Base-by-base conservation (phyloP, 2,888 invertebrate species). In the Dermolepida albohirtum region DNA sequence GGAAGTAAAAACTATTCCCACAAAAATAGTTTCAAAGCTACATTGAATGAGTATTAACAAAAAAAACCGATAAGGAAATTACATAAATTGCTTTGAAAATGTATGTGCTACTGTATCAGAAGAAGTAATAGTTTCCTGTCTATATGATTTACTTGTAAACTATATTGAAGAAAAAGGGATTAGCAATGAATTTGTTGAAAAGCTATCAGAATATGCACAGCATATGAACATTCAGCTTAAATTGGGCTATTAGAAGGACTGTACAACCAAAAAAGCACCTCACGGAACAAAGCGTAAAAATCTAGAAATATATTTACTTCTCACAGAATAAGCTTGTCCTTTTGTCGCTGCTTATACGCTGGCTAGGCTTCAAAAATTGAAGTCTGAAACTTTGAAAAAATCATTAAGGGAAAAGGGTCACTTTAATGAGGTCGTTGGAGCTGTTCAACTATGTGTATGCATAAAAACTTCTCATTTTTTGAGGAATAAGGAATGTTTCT, bases 131-230 rank as follows among this genome's bases (percentile, higher is more conserved):
- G 98, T 98, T 84, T 97, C 96, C 76, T 95, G 96, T 79, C 85
- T 98, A 64, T 98, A 98, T 80, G 97, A 98, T 82, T 87, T 97
- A 52, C 85, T 99, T 73, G 93, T 98, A 92, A 97, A 97, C 80
- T 87, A 96, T 74, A 86, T 99, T 67, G 98, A 98, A 83, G 98
- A 98, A 81, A 95, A 98, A 76, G 98, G 98, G 40, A 86, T 99
- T 70, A 92, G 93, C 78, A 96, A 96, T 78, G 94, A 96, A 72
- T 98, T 99, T 84, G 94, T 91, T 0, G 93, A 94, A 76, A 94
- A 96, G 80, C 80, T 99, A 17, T 89, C 94, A 0, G 91, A 94
- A 71, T 90, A 95, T 81, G 94, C 95, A 98, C 98, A 2, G 89
- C 90, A 0, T 97, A 97, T 80, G 98, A 99, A 83, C 98, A 98